These are phyloP conservation scores for Adela reaumurella DNA, from an alignment of 2,888 invertebrate genomes.

Conservation along the genomic window DNA sequence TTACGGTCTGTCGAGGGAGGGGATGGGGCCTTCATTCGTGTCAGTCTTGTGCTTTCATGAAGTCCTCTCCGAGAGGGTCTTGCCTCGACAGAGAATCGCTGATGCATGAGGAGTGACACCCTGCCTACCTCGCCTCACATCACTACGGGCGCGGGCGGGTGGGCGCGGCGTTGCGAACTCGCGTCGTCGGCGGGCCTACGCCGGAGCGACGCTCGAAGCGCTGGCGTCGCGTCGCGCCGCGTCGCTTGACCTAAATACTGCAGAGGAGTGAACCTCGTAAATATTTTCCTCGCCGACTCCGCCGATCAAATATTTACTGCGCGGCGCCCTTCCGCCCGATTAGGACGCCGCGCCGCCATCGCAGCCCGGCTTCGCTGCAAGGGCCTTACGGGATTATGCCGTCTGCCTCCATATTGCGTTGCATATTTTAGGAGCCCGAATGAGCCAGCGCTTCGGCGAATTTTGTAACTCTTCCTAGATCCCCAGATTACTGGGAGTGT, in stretches of 20 bases:
- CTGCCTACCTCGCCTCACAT: too few relatives aligned
- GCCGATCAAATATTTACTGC: conserved; percentile 44
- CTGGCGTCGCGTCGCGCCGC: neutral
- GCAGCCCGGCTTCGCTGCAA: conserved; percentile 2
- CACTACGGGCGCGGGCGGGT: neutral
- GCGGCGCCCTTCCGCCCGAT: conserved; percentile 31
- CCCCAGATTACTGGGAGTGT: neutral
- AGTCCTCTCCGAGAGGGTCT: too few relatives aligned
- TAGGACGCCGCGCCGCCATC: conserved; percentile 13
- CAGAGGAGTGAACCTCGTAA: conserved; percentile 18
- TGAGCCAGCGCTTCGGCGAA: neutral
- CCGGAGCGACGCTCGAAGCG: too few relatives aligned
- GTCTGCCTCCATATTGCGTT: conserved; percentile 29
- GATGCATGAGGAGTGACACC: too few relatives aligned
- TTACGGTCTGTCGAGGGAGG: too few relatives aligned
- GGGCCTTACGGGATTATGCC: conserved; percentile 27
- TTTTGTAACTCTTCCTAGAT: neutral
- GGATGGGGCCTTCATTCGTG: too few relatives aligned
- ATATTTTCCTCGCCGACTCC: conserved; percentile 29
- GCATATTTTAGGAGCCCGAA: conserved; percentile 30
- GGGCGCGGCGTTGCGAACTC: neutral
- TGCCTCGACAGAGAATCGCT: too few relatives aligned
- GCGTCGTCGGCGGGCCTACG: neutral
- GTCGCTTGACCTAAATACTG: neutral
- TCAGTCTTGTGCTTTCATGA: too few relatives aligned